A percentile compares a stretch with the other conserved stretches of the same genome.
Evolutionary conservation across 2,888 invertebrate genomes (phyloP).

Genomic region (Sminthurinus aureus): DNA sequence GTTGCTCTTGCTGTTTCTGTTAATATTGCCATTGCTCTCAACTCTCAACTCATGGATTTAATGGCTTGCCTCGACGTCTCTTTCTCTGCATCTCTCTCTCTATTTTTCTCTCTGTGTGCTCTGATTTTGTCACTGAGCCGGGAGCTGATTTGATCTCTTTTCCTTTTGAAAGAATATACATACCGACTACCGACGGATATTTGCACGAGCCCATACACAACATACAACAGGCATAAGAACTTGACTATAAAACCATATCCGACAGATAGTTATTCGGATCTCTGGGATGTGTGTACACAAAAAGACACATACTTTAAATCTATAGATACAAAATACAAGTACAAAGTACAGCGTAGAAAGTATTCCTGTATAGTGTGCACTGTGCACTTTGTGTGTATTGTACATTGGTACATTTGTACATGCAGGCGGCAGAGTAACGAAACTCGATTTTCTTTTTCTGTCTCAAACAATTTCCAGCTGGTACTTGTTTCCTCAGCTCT

Average conservation of each 20-base stretch:
- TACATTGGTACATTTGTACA: no score
- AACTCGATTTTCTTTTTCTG: slow-evolving; percentile 19
- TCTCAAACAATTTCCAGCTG: slow-evolving; percentile 26
- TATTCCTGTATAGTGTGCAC: no score
- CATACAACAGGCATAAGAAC: background rate
- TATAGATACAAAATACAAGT: background rate
- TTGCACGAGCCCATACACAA: background rate
- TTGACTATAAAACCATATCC: background rate
- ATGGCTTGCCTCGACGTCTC: slow-evolving; percentile 5
- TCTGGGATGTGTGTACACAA: background rate
- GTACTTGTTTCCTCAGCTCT: slow-evolving; percentile 12
- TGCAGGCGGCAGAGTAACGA: background rate
- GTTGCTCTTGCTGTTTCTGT: no score
- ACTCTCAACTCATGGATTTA: slow-evolving; percentile 10
- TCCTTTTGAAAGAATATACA: background rate
- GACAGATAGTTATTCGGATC: no score
- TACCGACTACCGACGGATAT: background rate
- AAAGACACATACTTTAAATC: background rate
- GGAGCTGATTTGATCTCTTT: slow-evolving; percentile 1
- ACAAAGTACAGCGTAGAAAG: background rate
- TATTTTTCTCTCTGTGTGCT: background rate
- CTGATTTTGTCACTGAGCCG: slow-evolving; percentile 14
- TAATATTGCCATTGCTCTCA: no score
- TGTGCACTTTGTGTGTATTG: no score
- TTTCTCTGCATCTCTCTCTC: no score